Evolutionary conservation across 2,888 invertebrate species (phyloP), one percentile per base, ranked within the genome.

Genomic region (Mycalesis mineus): DNA sequence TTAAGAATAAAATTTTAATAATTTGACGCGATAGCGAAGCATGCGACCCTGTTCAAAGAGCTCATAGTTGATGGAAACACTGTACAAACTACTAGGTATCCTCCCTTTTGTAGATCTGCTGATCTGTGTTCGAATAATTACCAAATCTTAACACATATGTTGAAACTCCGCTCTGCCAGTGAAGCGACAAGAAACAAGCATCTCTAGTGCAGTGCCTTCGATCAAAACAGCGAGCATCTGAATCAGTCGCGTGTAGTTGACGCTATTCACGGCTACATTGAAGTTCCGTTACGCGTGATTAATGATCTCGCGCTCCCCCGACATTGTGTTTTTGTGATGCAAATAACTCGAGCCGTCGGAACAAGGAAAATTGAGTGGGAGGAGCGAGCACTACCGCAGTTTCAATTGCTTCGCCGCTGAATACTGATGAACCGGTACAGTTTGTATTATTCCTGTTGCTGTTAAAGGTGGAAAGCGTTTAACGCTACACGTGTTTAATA

Each of bases 281-380:
- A 75, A 84, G 84, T 84, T 80, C 82, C 82, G 80, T 77, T 79
- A 78, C 79, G 77, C 75, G 84, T 88, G 88, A 88, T 88, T 88
- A 88, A 88, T 88, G 83, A 84, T 82, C 80, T 74, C 78, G 82
- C 84, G 81, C 81, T 83, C 86, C 82, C 84, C 75, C 84, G 82
- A 88, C 86, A 87, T 86, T 84, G 85, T 87, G 88, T 88, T 88
- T 88, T 88, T 88, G 88, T 88, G 87, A 88, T 88, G 88, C 88
- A 88, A 88, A 88, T 88, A 85, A 87, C 85, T 87, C 80, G 81
- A 84, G 82, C 82, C 82, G 82, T 82, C 86, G 87, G 85, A 86
- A 87, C 86, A 84, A 84, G 86, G 84, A 84, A 84, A 87, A 87
- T 87, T 86, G 84, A 84, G 87, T 82, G 84, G 84, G 84, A 84